Conservation (phyloP, 2,797 vertebrate genomes). For the Cossypha caffra region DNA sequence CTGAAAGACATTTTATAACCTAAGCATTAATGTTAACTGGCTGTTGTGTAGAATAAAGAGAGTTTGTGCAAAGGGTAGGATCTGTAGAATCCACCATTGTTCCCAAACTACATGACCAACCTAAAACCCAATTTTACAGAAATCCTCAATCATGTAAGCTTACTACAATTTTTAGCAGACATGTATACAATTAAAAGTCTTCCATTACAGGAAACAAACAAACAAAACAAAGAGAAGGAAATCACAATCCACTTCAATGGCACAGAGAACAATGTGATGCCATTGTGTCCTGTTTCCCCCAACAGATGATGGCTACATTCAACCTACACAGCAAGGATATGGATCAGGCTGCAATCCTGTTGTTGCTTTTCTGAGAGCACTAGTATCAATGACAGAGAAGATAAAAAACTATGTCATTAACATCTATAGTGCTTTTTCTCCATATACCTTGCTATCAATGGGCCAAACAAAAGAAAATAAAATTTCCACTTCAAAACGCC, state of each 20-base stretch:
- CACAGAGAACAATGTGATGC: background rate
- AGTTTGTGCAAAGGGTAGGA: background rate
- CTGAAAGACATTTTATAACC: background rate
- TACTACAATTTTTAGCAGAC: background rate
- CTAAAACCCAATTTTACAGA: background rate
- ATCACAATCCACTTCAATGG: background rate
- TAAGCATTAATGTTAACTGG: background rate
- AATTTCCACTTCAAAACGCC: background rate
- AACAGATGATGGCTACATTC: background rate
- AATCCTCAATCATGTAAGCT: background rate
- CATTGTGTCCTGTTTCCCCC: background rate
- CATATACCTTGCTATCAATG: background rate
- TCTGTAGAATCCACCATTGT: background rate
- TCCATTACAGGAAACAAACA: background rate
- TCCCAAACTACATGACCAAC: background rate
- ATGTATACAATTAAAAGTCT: background rate
- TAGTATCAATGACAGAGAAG: background rate
- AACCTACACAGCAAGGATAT: background rate
- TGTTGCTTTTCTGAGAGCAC: background rate
- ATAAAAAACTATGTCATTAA: background rate
- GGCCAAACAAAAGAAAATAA: background rate
- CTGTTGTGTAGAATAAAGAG: background rate
- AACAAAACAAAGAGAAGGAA: background rate
- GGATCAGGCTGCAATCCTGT: background rate
- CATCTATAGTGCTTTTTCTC: background rate